These are phyloP conservation scores for Tringa solitaria DNA, from an alignment of 2,113 vertebrate genomes.

Conservation along the genomic window DNA sequence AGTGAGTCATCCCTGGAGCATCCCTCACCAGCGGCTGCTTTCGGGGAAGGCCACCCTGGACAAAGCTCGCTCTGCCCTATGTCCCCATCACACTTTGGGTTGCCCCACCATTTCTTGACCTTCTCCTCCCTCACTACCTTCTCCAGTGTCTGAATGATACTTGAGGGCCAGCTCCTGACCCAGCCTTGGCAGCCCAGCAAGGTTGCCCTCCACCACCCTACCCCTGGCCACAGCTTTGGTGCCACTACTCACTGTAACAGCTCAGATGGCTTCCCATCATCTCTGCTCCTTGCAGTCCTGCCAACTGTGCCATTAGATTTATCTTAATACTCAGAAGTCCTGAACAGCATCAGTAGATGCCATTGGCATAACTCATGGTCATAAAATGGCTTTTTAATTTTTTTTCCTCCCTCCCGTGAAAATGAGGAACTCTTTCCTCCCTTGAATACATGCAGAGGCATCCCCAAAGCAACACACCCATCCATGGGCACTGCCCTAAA, in stretches of 20 bases:
- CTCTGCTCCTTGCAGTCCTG: neutral
- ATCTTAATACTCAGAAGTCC: neutral
- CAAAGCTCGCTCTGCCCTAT: neutral
- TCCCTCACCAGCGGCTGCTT: neutral
- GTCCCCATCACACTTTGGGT: neutral
- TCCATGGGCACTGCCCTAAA: neutral
- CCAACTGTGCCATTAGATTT: neutral
- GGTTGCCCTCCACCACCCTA: neutral
- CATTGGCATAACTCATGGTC: neutral
- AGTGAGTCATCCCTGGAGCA: neutral
- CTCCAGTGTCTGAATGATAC: rapidly evolving
- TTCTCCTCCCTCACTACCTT: rapidly evolving
- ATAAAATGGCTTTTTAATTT: neutral
- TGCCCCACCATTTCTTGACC: neutral
- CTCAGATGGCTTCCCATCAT: neutral
- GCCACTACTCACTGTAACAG: neutral
- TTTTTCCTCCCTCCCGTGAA: neutral
- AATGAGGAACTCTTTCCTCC: neutral
- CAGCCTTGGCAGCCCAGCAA: neutral
- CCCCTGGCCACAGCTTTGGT: neutral
- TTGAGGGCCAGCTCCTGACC: neutral
- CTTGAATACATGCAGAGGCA: rapidly evolving
- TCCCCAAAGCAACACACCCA: neutral
- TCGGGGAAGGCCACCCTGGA: neutral
- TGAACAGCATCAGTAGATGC: neutral